A percentile compares a stretch with the other conserved stretches of the same genome.
These are phyloP conservation scores for Celastrina argiolus DNA, from an alignment of 2,888 invertebrate genomes.

Conservation along the genomic window DNA sequence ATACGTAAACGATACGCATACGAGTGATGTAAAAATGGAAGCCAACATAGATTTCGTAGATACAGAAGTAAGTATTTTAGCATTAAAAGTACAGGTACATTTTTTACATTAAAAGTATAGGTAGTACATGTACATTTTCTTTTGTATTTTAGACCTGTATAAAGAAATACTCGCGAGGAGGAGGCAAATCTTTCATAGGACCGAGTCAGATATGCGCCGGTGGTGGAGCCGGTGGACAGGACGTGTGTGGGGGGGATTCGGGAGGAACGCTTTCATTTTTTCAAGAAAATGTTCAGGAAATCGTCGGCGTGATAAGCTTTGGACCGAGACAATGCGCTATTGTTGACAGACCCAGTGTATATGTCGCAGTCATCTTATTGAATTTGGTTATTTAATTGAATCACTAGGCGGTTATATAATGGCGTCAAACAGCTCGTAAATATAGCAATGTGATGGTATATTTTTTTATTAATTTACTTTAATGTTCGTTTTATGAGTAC, in stretches of 20 bases:
- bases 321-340: constrained; percentile 78
- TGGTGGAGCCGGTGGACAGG: constrained; percentile 74
- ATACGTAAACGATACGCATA: constrained; percentile 50
- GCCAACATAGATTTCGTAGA: constrained; percentile 41
- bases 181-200: neutral
- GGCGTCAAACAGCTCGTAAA: too few species aligned
- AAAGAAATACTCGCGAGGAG: neutral
- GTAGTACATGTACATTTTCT: neutral
- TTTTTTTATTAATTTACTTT: too few species aligned
- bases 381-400: too few species aligned
- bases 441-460: too few species aligned
- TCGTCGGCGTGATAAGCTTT: constrained; percentile 79
- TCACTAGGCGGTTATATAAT: too few species aligned
- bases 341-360: constrained; percentile 79
- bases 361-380: too few species aligned
- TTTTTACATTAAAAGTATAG: neutral
- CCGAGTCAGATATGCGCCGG: constrained; percentile 75
- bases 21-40: constrained; percentile 45
- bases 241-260: constrained; percentile 80
- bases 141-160: constrained; percentile 28
- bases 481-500: too few species aligned
- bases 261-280: constrained; percentile 80
- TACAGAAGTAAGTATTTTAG: constrained; percentile 34
- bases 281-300: constrained; percentile 41
- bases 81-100: neutral